These are phyloP conservation scores for Drosophila percnosoma DNA, from an alignment of 2,888 invertebrate genomes.

Conservation along the genomic window DNA sequence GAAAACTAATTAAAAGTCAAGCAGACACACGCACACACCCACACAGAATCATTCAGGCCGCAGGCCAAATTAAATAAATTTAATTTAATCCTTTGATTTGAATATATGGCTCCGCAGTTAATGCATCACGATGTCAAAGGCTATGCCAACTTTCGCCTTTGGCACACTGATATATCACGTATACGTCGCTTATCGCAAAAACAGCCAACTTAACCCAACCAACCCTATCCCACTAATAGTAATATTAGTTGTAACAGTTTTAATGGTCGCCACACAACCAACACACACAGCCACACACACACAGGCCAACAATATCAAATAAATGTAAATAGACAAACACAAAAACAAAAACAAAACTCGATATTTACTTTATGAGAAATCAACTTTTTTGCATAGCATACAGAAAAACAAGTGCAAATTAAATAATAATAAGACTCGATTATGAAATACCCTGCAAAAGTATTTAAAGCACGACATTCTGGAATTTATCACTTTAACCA, in stretches of 20 bases:
- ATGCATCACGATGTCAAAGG: constrained; percentile 22
- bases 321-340: constrained; percentile 19
- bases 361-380: constrained; percentile 22
- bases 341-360: constrained; percentile 7
- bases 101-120: constrained; percentile 20
- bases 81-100: constrained; percentile 37
- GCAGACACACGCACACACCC: neutral
- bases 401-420: constrained; percentile 25
- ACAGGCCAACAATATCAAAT: neutral
- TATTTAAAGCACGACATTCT: neutral
- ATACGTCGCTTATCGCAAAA: constrained; percentile 43
- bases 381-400: constrained; percentile 35
- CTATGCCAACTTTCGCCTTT: constrained; percentile 17
- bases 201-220: neutral
- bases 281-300: neutral
- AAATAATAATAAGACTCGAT: neutral
- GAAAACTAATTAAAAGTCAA: constrained; percentile 45
- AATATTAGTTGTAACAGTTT: constrained; percentile 27
- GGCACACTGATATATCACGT: constrained; percentile 52
- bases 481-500: rapidly evolving
- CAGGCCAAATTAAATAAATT: constrained; percentile 27
- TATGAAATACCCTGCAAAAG: neutral
- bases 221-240: constrained; percentile 3
- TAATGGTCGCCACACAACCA: constrained; percentile 2
- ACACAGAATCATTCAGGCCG: constrained; percentile 6